These are phyloP conservation scores for Bugula neritina DNA, from an alignment of 2,888 invertebrate genomes.

Conservation along the genomic window DNA sequence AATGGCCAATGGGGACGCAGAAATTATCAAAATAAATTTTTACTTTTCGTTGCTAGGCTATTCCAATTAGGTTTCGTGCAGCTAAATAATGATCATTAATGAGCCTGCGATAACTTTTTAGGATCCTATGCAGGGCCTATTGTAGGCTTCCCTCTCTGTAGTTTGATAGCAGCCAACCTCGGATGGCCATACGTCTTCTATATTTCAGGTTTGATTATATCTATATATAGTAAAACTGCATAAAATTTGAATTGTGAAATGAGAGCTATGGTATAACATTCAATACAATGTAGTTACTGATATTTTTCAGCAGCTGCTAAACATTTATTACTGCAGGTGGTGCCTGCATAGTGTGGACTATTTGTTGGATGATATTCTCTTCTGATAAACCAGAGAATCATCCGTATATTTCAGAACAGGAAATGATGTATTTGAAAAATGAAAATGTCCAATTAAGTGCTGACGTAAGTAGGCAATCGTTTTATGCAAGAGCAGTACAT, in stretches of 20 bases:
- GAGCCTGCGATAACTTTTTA: no score
- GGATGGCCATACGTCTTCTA: conserved; percentile 50
- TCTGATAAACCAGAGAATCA: conserved; percentile 45
- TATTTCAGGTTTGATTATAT: conserved; percentile 38
- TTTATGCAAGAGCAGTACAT: no score
- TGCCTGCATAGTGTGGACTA: conserved; percentile 42
- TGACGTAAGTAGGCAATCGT: no score
- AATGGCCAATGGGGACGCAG: no score
- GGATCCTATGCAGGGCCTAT: conserved; percentile 48
- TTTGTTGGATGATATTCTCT: conserved; percentile 39
- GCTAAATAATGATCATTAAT: no score
- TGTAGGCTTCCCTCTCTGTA: conserved; percentile 45
- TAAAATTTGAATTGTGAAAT: background rate
- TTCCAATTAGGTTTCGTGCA: no score
- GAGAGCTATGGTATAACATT: background rate
- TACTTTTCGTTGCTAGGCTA: no score
- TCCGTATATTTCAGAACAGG: conserved; percentile 40
- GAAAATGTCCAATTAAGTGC: no score
- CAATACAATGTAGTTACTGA: no score
- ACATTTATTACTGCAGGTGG: conserved; percentile 39
- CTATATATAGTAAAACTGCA: background rate
- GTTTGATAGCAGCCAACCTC: conserved; percentile 43
- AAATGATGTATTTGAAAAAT: conserved; percentile 32
- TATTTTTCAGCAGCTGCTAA: no score
- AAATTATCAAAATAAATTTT: no score